Conservation (phyloP, 2,888 invertebrate genomes). For the Aricia artaxerxes region DNA sequence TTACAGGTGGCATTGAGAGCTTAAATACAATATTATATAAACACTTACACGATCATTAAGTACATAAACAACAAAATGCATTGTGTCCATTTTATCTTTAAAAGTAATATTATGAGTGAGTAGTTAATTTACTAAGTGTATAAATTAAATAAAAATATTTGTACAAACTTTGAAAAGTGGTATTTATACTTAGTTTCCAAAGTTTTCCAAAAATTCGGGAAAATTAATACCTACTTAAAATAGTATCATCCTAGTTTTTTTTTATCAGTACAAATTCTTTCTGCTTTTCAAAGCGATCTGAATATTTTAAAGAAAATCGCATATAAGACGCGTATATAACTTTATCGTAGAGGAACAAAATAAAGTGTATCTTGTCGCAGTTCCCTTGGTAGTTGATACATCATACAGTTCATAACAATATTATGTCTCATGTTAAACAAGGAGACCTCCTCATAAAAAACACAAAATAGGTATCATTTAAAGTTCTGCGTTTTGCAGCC, state of each 20-base stretch:
- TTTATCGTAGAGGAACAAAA: too few species aligned
- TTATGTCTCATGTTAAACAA: neutral
- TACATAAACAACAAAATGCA: conserved; percentile 34
- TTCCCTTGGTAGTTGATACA: neutral
- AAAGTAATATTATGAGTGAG: conserved; percentile 3
- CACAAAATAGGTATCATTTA: neutral
- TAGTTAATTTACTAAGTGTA: neutral
- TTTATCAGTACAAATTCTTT: too few species aligned
- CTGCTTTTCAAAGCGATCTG: too few species aligned
- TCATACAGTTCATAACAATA: neutral
- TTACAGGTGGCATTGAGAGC: conserved; percentile 58
- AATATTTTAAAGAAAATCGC: too few species aligned
- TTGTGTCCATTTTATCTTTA: conserved; percentile 4
- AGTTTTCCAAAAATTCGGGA: neutral
- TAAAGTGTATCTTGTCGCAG: too few species aligned
- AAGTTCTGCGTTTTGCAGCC: neutral
- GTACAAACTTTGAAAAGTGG: neutral
- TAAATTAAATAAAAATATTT: conserved; percentile 22
- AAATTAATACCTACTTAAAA: neutral
- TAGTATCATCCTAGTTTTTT: neutral
- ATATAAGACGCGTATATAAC: too few species aligned
- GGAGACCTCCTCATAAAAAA: neutral
- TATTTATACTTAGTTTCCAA: neutral
- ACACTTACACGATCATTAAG: conserved; percentile 35
- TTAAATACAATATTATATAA: conserved; percentile 42